Evolutionary conservation across 1,140 invertebrate species (phyloP).

Genomic region (Triops longicaudatus): DNA sequence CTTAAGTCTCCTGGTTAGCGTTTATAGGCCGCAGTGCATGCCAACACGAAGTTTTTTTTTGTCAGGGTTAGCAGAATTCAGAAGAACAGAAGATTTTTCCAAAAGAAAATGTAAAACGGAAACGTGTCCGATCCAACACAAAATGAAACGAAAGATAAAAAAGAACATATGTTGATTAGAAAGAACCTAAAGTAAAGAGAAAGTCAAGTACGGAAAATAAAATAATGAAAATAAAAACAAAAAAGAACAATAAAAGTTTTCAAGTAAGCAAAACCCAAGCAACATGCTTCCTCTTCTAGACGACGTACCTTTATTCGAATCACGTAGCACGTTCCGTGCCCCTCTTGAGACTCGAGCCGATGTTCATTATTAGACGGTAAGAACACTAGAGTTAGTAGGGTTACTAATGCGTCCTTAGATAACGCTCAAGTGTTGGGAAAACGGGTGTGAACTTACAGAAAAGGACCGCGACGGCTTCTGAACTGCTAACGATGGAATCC

Average conservation of each 20-base stretch:
- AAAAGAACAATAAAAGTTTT: slow-evolving; percentile 19
- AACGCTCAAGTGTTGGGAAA: slow-evolving; percentile 12
- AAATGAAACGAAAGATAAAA: slow-evolving; percentile 20
- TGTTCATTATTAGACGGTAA: slow-evolving; percentile 4
- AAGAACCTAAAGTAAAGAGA: not conserved
- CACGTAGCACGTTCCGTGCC: not conserved
- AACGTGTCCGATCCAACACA: not conserved
- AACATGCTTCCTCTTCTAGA: not conserved
- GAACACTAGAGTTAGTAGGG: slow-evolving; percentile 23
- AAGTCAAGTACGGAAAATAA: slow-evolving; percentile 8
- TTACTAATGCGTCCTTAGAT: slow-evolving; percentile 1
- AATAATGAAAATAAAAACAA: slow-evolving; percentile 19
- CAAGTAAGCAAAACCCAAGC: slow-evolving; percentile 19
- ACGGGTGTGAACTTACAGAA: slow-evolving; percentile 38
- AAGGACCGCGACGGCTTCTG: slow-evolving; percentile 39
- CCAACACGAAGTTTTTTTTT: not conserved
- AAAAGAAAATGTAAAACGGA: not conserved
- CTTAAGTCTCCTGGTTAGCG: slow-evolving; percentile 63
- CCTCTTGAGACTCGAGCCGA: slow-evolving; percentile 1
- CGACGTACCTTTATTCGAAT: not conserved
- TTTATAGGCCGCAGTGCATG: slow-evolving; percentile 20
- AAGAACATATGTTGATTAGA: slow-evolving; percentile 9
- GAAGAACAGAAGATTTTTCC: not conserved
- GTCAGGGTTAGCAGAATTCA: slow-evolving; percentile 6
- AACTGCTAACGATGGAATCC: slow-evolving; percentile 39